Evolutionary conservation across 2,888 invertebrate genomes (phyloP).

Genomic region (Apamea crenata): DNA sequence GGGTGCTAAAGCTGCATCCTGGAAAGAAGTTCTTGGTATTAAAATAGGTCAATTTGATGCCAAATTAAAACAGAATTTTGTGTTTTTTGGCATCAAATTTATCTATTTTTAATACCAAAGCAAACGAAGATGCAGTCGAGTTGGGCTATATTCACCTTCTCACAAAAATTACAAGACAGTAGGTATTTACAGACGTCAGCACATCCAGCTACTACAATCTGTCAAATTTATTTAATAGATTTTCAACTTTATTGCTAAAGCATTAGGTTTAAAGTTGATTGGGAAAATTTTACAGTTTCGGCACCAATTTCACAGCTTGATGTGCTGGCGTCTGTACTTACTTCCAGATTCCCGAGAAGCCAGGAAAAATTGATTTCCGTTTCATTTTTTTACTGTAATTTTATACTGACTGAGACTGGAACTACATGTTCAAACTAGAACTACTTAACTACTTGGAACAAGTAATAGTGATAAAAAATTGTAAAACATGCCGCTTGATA

Average conservation of each 20-base stretch:
- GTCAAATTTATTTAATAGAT: no score
- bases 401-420: background rate
- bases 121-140: background rate
- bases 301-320: no score
- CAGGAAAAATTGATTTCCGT: background rate
- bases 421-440: constrained; percentile 6
- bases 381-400: background rate
- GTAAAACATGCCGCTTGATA: constrained; percentile 43
- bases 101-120: background rate
- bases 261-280: no score
- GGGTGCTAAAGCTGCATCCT: no score
- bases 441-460: constrained; percentile 28
- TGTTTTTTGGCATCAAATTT: no score
- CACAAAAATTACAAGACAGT: constrained; percentile 5
- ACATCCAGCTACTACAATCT: no score
- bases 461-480: constrained; percentile 52
- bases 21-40: no score
- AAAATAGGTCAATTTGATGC: background rate
- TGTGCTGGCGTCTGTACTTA: background rate
- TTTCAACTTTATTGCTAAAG: no score
- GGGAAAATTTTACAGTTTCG: no score
- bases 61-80: background rate
- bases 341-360: background rate
- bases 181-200: no score
- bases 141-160: background rate